phyloP scores from a whole-genome alignment of 1,140 invertebrate species.

The Triops longicaudatus region DNA sequence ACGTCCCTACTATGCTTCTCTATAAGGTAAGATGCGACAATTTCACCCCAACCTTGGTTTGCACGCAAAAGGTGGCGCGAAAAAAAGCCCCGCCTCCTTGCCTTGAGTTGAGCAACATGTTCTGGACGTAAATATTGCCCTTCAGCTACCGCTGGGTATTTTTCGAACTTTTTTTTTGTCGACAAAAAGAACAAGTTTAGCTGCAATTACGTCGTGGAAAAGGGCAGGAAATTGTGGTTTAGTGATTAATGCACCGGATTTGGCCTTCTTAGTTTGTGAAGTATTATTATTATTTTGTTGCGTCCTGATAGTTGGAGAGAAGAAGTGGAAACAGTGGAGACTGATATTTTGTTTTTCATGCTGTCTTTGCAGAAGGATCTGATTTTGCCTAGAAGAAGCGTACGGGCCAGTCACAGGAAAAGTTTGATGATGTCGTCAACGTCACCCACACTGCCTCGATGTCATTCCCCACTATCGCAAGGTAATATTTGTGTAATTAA shows the following conservation, averaged over 20 bases:
- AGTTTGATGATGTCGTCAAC: constrained; percentile 54
- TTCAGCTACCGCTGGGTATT: too few species aligned
- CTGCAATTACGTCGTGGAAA: neutral
- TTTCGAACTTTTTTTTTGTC: too few species aligned
- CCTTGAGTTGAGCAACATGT: neutral
- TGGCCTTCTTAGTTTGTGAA: too few species aligned
- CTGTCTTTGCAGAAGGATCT: constrained; percentile 51
- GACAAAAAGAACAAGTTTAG: neutral
- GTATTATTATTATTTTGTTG: neutral
- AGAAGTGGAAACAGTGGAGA: neutral
- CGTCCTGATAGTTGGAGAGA: neutral
- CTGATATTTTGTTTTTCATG: constrained; percentile 28
- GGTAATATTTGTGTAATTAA: constrained; percentile 42
- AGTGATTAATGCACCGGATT: neutral
- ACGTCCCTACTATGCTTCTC: constrained; percentile 1
- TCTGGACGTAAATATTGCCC: neutral
- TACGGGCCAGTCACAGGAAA: constrained; percentile 52
- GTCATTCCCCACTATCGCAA: constrained; percentile 62
- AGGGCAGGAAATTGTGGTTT: neutral
- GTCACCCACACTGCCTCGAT: constrained; percentile 63
- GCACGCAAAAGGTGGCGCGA: too few species aligned
- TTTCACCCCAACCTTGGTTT: too few species aligned
- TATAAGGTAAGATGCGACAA: neutral
- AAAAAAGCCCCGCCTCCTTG: neutral
- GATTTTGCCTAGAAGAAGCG: constrained; percentile 47